phyloP scores from a whole-genome alignment of 2,113 vertebrate species.

The Atractosteus spatula region DNA sequence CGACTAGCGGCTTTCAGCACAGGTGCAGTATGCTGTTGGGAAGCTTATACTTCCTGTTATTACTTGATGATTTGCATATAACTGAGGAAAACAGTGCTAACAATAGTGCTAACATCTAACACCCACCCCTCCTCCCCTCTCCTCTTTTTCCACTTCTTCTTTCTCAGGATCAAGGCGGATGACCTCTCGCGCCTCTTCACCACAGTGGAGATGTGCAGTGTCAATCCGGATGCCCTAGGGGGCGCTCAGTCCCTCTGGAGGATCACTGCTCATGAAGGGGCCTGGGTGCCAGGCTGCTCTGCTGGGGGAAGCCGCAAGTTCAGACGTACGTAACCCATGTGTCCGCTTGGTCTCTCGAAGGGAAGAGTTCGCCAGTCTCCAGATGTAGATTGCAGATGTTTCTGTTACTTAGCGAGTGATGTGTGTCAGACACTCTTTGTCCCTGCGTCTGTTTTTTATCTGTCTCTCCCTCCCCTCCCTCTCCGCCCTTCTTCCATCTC shows the following conservation, averaged over 20 bases:
- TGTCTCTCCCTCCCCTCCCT: background rate
- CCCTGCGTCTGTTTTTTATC: background rate
- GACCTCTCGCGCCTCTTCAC: constrained; percentile 61
- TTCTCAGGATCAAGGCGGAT: constrained; percentile 62
- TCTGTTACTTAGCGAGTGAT: background rate
- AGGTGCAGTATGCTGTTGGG: too few relatives aligned
- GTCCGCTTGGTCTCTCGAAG: background rate
- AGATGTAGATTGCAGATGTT: background rate
- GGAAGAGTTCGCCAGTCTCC: constrained; percentile 13
- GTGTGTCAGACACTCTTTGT: background rate
- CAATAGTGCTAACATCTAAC: too few relatives aligned
- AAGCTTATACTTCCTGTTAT: too few relatives aligned
- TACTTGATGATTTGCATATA: too few relatives aligned
- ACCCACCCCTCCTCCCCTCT: too few relatives aligned
- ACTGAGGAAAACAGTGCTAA: too few relatives aligned
- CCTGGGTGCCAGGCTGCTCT: constrained; percentile 59
- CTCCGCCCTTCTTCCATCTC: background rate
- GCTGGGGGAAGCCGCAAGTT: constrained; percentile 64
- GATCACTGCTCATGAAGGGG: constrained; percentile 59
- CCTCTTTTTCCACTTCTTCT: background rate
- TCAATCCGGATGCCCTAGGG: constrained; percentile 55
- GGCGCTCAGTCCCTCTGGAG: constrained; percentile 42
- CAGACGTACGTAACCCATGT: constrained; percentile 39
- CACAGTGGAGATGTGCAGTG: constrained; percentile 64
- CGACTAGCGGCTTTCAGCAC: too few relatives aligned